Evolutionary conservation across 2,888 invertebrate genomes (phyloP), one percentile per base, ranked within the genome.

Genomic region (Ptycholaimellus sp.): DNA sequence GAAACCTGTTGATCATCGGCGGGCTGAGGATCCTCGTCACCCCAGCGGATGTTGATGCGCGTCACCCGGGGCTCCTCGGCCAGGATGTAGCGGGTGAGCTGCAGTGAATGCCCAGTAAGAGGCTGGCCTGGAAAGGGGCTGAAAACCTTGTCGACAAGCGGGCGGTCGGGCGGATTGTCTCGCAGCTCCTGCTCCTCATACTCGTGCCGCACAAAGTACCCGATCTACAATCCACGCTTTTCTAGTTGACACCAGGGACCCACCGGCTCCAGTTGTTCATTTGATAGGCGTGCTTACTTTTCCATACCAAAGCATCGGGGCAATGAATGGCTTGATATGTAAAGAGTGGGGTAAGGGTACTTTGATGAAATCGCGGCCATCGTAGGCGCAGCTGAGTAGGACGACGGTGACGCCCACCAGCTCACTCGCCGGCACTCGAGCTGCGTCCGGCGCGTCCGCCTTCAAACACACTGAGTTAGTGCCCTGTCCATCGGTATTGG

Each of bases 351-450:
- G 25, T 25, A 25, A 25, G 25, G 13, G 25, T 9, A 25, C 7
- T 25, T 13, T 9, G 7, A 7, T 13, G 25, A 9, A 13, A 25
- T 13, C 7, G 7, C 7, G 48, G 9, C 43, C 46, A 32, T 48
- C 44, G 43, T 54, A 54, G 33, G 62, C 45, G 62, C 90, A 90
- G 2, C 87, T 87, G 34, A 96, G 64, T 14, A 96, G 64, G 1
- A 96, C 82, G 2, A 96, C 90, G 0, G 93, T 93, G 2, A 96
- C 93, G 13, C 93, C 96, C n/a, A 93, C 70, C 25, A 83, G 83
- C 64, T 96, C 93, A 45, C 79, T 81, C 49, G 79, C 76, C 2
- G 93, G 93, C 49, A 96, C 93, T 53, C 82, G 74, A 11, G 71
- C 71, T 0, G 80, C 78, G 60, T 93, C 81, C 36, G 96, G 93